Conservation (phyloP, 2,797 vertebrate species). For the Coregonus sp. region DNA sequence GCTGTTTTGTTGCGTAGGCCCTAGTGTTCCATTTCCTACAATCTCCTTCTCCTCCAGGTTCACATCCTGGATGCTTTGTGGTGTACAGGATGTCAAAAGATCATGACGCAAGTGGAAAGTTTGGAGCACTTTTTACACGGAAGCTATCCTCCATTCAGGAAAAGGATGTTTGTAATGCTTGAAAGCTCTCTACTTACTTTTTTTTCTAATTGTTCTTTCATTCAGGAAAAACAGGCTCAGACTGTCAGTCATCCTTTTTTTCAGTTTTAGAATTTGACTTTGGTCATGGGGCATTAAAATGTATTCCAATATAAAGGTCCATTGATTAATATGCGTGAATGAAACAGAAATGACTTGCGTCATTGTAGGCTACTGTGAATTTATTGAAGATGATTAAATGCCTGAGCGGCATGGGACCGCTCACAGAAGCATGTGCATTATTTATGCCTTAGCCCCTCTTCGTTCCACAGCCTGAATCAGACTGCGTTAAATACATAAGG, state of each 20-base stretch:
- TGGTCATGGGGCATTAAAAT: background rate
- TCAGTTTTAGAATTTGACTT: background rate
- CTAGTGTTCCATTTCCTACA: background rate
- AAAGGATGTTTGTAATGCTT: background rate
- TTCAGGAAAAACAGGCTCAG: background rate
- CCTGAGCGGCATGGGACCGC: too few relatives aligned
- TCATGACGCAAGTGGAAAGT: background rate
- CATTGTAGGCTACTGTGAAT: background rate
- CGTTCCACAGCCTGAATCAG: too few relatives aligned
- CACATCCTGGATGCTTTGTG: background rate
- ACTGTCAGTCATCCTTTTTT: background rate
- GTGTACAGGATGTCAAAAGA: background rate
- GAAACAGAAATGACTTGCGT: background rate
- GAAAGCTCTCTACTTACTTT: background rate
- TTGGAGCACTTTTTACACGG: background rate
- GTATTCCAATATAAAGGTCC: background rate
- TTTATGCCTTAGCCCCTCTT: too few relatives aligned
- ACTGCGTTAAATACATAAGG: too few relatives aligned
- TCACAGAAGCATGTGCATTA: too few relatives aligned
- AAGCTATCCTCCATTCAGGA: background rate
- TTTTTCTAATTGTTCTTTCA: background rate
- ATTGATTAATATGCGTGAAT: background rate
- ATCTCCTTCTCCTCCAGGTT: background rate
- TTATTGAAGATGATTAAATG: too few relatives aligned
- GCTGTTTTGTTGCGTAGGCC: background rate